Evolutionary conservation across 2,797 vertebrate species (phyloP).

Genomic region (Aulostomus chinensis): DNA sequence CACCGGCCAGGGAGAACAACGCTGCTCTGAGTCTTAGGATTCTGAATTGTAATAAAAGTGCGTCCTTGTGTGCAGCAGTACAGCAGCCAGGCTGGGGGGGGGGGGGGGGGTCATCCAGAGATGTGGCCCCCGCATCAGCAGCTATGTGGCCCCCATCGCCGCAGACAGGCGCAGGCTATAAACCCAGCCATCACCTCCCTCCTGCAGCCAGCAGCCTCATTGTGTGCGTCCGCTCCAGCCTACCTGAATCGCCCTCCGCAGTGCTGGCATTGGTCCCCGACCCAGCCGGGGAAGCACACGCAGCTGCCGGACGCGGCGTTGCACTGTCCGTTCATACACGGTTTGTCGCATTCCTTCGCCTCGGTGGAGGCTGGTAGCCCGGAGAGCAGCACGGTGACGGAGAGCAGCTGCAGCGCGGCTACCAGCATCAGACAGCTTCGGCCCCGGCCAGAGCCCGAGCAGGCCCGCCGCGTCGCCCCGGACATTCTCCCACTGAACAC

Average conservation of each 20-base stretch:
- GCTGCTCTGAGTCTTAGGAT: too few species aligned
- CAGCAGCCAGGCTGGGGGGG: too few species aligned
- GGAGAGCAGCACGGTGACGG: constrained; percentile 63
- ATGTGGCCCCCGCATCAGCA: too few species aligned
- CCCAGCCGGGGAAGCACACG: constrained; percentile 91
- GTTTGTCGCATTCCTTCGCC: constrained; percentile 92
- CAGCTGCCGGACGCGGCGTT: constrained; percentile 85
- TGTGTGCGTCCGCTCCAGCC: constrained; percentile 23
- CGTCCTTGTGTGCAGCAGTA: too few species aligned
- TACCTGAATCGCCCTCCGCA: constrained; percentile 97
- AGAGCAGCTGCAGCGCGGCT: constrained; percentile 64
- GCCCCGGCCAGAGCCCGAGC: constrained; percentile 50
- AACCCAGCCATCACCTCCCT: too few species aligned
- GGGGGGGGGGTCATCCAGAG: too few species aligned
- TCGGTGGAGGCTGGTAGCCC: constrained; percentile 68
- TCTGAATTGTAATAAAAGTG: too few species aligned
- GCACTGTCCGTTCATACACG: constrained; percentile 92
- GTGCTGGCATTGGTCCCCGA: constrained; percentile 97
- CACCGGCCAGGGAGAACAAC: too few species aligned
- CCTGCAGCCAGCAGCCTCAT: too few species aligned
- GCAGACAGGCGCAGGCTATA: too few species aligned
- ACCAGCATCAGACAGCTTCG: constrained; percentile 62
- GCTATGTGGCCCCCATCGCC: too few species aligned
- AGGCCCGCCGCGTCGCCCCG: constrained; percentile 72
- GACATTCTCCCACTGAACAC: constrained; percentile 78